Evolutionary conservation across 2,113 vertebrate genomes (phyloP).

Genomic region (Orcinus orca): DNA sequence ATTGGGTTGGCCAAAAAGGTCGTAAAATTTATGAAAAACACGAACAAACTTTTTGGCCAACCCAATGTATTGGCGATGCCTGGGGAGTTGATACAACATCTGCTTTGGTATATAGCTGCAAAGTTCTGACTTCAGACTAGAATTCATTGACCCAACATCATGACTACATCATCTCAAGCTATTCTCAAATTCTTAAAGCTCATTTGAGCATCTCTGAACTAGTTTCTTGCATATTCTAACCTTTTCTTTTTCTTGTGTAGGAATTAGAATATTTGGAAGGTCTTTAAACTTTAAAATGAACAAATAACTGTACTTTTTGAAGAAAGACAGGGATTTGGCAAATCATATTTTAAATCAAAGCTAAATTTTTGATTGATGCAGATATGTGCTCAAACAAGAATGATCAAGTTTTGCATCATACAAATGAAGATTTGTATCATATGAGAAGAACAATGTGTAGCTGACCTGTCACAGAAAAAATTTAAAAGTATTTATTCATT

Average conservation of each 20-base stretch:
- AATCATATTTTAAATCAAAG: background rate
- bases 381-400: background rate
- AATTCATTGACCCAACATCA: background rate
- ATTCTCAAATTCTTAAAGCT: background rate
- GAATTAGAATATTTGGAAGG: background rate
- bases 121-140: background rate
- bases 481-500: background rate
- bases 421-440: background rate
- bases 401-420: background rate
- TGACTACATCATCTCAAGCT: background rate
- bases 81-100: background rate
- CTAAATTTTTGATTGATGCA: background rate
- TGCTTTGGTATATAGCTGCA: background rate
- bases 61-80: too few relatives aligned
- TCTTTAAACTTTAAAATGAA: background rate
- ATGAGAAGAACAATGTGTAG: background rate
- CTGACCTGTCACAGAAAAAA: background rate
- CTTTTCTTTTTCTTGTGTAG: background rate
- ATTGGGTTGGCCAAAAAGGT: too few relatives aligned
- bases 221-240: background rate
- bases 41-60: too few relatives aligned
- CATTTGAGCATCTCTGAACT: background rate
- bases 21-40: too few relatives aligned
- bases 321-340: background rate
- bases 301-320: background rate